A percentile compares a stretch with the other conserved stretches of the same genome.
Conservation (phyloP, 2,113 vertebrate genomes). For the Protobothrops mucrosquamatus region DNA sequence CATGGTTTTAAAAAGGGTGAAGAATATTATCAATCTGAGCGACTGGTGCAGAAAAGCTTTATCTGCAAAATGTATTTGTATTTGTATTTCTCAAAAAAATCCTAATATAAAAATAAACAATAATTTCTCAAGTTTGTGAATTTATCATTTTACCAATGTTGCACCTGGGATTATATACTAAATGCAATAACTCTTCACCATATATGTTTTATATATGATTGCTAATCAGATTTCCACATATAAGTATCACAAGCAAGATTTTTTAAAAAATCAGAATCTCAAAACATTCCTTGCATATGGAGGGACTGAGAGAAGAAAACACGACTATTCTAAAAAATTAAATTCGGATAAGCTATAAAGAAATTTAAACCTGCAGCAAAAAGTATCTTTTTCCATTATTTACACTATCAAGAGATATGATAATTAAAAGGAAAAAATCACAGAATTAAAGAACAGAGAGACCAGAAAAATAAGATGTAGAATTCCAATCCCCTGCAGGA, state of each 20-base stretch:
- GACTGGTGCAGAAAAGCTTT: not conserved
- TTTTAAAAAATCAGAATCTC: not conserved
- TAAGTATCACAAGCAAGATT: not conserved
- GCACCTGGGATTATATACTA: rapidly evolving
- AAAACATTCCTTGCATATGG: rapidly evolving
- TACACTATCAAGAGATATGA: not conserved
- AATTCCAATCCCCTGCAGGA: not conserved
- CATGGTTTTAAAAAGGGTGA: not conserved
- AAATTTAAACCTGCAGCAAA: not conserved
- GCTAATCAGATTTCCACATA: rapidly evolving
- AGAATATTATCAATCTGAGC: not conserved
- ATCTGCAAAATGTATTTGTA: not conserved
- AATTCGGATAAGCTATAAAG: not conserved
- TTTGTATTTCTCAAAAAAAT: not conserved
- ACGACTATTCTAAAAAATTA: not conserved
- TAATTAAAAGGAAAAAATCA: not conserved
- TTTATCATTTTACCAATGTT: not conserved
- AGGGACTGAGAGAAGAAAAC: rapidly evolving
- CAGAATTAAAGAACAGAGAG: not conserved
- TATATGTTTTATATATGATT: not conserved
- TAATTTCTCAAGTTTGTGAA: not conserved
- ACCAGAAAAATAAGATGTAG: not conserved
- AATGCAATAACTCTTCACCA: not conserved
- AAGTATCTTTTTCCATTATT: not conserved
- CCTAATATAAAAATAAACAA: not conserved